Base-by-base conservation (phyloP, 1,140 invertebrate species). In the Cotesia chilonis region DNA sequence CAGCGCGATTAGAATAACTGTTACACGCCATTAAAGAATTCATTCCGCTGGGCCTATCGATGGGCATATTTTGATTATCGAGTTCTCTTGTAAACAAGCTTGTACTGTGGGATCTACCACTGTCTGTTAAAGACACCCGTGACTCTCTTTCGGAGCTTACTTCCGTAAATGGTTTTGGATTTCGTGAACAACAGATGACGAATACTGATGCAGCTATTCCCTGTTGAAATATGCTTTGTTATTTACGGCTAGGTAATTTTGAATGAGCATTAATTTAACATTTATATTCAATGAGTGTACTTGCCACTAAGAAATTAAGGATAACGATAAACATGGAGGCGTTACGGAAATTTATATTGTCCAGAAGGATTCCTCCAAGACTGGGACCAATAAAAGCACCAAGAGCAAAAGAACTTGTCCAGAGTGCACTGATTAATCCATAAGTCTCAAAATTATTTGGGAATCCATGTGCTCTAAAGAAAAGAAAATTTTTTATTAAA, bases 381-480 rank as follows among this genome's bases (percentile, higher is more conserved):
- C 92, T 93, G 1, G 94, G 94, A 0, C 94, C 94, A 36, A 95
- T 91, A 82, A 95, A 95, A 35, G 93, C 93, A n/a, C 94, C 94
- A 0, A 95, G 85, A 2, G 95, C 94, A 81, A 95, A 95, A 0
- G 92, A 91, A 9, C 94, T 95, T 0, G 94, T 95, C 93, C 94
- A 95, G 54, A 96, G 87, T 1, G 93, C 94, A 3, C 94, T 95
- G 59, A 96, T 92, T 36, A 96, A 83, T 0, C 94, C 94, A 75
- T 94, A 95, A 0, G 94, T 96, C 80, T 94, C 91, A 47, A 95
- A 86, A 70, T 91, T 93, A 80, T 95, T 93, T 1, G 93, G 91
- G 76, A 95, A 91, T 9, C 94, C 94, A 71, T 91, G 86, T 1
- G 88, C 83, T 77, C 92, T 94, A 52, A 64, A 73, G 66, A 60